Evolutionary conservation across 1,140 invertebrate species (phyloP), one percentile per base, ranked within the genome.

Genomic region (Lasioglossum baleicum): DNA sequence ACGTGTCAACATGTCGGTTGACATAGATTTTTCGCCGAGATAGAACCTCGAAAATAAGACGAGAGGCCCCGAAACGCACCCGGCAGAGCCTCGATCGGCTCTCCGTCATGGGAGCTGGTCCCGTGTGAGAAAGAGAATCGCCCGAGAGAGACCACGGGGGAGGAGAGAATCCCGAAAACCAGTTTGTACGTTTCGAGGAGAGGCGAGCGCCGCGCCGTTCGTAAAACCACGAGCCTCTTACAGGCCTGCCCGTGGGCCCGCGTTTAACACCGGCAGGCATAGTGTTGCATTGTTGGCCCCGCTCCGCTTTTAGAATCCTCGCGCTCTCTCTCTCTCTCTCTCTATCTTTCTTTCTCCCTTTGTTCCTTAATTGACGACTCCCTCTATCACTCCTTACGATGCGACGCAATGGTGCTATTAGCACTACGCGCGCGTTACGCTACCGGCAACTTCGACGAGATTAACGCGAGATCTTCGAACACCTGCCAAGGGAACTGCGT

Each of bases 11-110:
- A 90, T 90, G 88, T 87, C 84, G 84, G 86, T 86, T 88, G 89
- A 91, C 90, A 90, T 88, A 90, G 89, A 91, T 90, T 90, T 91
- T 90, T 89, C 89, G 85, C 64, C 81, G 76, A 89, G 90, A 91
- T 91, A 91, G 85, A 86, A 87, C 44, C 78, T 61, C 69, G 82
- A 81, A 90, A 89, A 89, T 90, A 90, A 90, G 88, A 88, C 84
- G 87, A 84, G 87, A 81, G 68, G 68, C 53, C 2, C 69, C 67
- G 67, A 76, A 71, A 73, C 79, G 74, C 75, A 66, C 40, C 75
- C 26, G 66, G 67, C 72, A 83, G 80, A 72, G 82, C 76, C 87
- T 85, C 83, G 86, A 90, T 88, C 87, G 85, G 87, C 83, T 87
- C 75, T 73, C 82, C 70, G 20, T 26, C 51, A 22, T 64, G 73